Conservation (phyloP, 2,888 invertebrate genomes). For the Geophilus truncorum region DNA sequence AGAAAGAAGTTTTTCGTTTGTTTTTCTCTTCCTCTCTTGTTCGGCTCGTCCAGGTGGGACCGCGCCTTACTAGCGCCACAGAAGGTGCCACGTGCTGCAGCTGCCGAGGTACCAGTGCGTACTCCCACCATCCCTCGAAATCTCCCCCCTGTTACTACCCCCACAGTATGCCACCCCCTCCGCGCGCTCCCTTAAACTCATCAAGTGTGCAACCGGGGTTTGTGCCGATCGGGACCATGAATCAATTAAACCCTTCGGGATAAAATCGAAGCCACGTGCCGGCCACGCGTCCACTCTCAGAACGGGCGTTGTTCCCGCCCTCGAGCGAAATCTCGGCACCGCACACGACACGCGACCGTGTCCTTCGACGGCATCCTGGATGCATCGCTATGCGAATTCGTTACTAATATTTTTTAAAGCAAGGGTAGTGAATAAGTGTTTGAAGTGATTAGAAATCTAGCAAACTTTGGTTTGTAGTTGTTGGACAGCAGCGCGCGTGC, state of each 20-base stretch:
- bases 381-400: too few relatives aligned
- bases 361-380: neutral
- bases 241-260: slow-evolving; percentile 13
- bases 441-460: neutral
- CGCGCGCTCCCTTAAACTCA: neutral
- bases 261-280: neutral
- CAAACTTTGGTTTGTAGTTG: slow-evolving; percentile 2
- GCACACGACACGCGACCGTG: slow-evolving; percentile 6
- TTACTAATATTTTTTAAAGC: too few relatives aligned
- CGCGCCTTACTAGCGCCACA: slow-evolving; percentile 13
- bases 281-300: neutral
- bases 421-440: neutral
- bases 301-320: neutral
- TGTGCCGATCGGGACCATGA: neutral
- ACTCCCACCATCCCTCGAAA: neutral
- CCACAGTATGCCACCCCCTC: neutral
- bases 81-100: slow-evolving; percentile 27
- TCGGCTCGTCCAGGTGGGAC: slow-evolving; percentile 17
- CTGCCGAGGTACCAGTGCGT: neutral
- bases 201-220: neutral
- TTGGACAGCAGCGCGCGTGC: slow-evolving; percentile 1
- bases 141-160: neutral
- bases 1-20: slow-evolving; percentile 21
- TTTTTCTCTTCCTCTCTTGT: slow-evolving; percentile 24
- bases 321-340: slow-evolving; percentile 2